These are phyloP conservation scores for Piscicola geometra DNA, from an alignment of 2,888 invertebrate species.

Conservation along the genomic window DNA sequence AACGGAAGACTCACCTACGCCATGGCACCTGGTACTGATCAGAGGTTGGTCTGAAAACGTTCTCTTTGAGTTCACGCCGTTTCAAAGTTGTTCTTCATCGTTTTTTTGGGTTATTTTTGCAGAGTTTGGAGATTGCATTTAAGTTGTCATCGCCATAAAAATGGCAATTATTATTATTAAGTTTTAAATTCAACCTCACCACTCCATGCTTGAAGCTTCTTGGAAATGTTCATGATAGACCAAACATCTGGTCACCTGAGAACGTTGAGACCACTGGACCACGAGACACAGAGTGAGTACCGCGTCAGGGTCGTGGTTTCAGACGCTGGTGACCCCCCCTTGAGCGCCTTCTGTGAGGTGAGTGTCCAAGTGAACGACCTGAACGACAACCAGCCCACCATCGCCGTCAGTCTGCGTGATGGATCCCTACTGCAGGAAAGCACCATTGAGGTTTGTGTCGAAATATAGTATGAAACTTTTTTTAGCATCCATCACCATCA, in stretches of 20 bases:
- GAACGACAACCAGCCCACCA: constrained; percentile 41
- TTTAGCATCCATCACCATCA: no score
- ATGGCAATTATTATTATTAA: no score
- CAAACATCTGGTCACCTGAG: constrained; percentile 39
- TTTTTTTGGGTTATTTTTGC: background rate
- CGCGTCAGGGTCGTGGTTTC: constrained; percentile 37
- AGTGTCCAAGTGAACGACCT: constrained; percentile 39
- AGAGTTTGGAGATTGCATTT: background rate
- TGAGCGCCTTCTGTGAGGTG: constrained; percentile 38
- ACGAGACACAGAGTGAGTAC: constrained; percentile 35
- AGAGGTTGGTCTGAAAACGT: background rate
- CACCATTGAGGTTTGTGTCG: constrained; percentile 8
- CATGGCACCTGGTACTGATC: background rate
- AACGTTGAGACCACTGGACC: constrained; percentile 38
- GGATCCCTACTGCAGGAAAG: background rate
- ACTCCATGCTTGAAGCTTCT: no score
- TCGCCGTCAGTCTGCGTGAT: constrained; percentile 37
- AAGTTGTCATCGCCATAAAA: no score
- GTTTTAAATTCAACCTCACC: no score
- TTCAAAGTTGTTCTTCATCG: background rate
- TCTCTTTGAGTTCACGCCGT: background rate
- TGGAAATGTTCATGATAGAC: no score
- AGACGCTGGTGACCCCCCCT: constrained; percentile 38
- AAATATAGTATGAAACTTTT: no score
- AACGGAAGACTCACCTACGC: constrained; percentile 37